Percentiles rank a stretch among this genome's conserved stretches.
Evolutionary conservation across 37 sponge, comb jelly and placozoan genomes (phyloP).

Genomic region (Geodia barretti): DNA sequence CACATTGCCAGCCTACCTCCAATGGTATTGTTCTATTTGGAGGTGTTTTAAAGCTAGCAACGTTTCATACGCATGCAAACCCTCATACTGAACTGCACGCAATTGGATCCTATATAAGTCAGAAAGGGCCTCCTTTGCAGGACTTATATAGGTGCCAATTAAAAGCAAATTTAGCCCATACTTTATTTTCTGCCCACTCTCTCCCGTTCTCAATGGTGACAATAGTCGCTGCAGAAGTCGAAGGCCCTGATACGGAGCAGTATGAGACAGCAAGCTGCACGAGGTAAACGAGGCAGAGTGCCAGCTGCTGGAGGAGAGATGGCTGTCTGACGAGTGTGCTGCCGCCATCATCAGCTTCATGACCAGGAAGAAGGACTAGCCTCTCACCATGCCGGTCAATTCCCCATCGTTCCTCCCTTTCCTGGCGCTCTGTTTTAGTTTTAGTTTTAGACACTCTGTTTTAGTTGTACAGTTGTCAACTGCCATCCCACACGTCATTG

Average conservation of each 20-base stretch:
- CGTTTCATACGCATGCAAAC: too few species aligned
- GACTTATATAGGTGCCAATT: neutral
- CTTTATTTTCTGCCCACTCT: neutral
- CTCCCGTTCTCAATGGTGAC: too few species aligned
- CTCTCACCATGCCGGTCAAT: too few species aligned
- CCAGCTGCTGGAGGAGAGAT: conserved; percentile 81
- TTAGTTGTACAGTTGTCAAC: too few species aligned
- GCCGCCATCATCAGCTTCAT: conserved; percentile 88
- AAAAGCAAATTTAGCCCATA: neutral
- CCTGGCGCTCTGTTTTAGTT: too few species aligned
- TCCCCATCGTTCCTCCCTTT: too few species aligned
- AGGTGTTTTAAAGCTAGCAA: too few species aligned
- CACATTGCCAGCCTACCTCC: conserved; percentile 78
- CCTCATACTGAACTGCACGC: too few species aligned
- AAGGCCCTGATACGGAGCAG: conserved; percentile 70
- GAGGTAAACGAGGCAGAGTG: conserved; percentile 81
- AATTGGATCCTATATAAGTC: too few species aligned
- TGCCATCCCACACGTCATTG: too few species aligned
- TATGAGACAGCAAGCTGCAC: conserved; percentile 56
- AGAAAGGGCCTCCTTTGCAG: too few species aligned
- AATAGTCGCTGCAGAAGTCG: conserved; percentile 71
- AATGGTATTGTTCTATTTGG: conserved; percentile 60
- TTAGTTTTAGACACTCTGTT: too few species aligned
- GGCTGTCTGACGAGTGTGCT: conserved; percentile 88
- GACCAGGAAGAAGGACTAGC: conserved; percentile 81